Evolutionary conservation across 2,113 vertebrate genomes (phyloP).

Genomic region (Serilophus lunatus): DNA sequence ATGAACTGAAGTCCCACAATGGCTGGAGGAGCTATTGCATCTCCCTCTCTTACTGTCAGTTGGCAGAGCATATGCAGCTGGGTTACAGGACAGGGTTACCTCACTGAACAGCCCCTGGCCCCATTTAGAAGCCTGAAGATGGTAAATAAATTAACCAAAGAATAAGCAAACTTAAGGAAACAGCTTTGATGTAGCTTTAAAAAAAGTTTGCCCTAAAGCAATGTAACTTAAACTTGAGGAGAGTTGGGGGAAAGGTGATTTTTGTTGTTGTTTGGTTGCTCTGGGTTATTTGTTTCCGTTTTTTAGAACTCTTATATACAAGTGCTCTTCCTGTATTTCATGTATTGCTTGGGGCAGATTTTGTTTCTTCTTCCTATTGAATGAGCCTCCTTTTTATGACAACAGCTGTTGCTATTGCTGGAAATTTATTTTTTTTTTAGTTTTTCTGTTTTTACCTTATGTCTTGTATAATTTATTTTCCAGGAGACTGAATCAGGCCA

Average conservation of each 20-base stretch:
- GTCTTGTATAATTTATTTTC: not conserved
- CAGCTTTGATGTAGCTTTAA: not conserved
- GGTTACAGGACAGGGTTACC: accelerated
- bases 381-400: not conserved
- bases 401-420: not conserved
- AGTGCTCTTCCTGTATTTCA: not conserved
- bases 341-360: not conserved
- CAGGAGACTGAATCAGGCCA: constrained; percentile 73
- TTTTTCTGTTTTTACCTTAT: not conserved
- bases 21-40: not conserved
- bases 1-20: not conserved
- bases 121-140: not conserved
- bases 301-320: not conserved
- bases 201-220: not conserved
- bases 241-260: not conserved
- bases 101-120: not conserved
- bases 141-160: not conserved
- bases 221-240: not conserved
- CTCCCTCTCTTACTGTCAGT: not conserved
- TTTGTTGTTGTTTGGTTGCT: not conserved
- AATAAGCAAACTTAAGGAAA: not conserved
- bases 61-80: not conserved
- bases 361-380: not conserved
- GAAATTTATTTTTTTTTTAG: not conserved
- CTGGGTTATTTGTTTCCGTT: not conserved